phyloP scores from a whole-genome alignment of 2,888 invertebrate species.

The Schizaphis graminum region DNA sequence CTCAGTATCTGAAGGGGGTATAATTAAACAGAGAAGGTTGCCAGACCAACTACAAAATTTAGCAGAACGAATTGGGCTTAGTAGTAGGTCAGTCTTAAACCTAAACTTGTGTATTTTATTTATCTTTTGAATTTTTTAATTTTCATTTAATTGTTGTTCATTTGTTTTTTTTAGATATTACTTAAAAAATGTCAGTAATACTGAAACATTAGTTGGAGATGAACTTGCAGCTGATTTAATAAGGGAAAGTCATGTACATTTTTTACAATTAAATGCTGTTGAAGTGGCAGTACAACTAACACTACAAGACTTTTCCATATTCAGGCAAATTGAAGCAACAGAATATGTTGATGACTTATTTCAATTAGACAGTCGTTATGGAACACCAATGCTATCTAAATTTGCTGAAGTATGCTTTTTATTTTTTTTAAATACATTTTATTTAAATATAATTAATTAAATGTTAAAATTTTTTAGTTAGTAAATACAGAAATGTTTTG shows the following conservation, averaged over 20 bases:
- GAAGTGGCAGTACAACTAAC: constrained; percentile 97
- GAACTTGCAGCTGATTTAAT: constrained; percentile 94
- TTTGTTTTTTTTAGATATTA: constrained; percentile 82
- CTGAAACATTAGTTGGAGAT: constrained; percentile 96
- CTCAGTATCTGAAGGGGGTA: constrained; percentile 93
- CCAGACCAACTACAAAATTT: constrained; percentile 96
- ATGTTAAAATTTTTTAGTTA: constrained; percentile 72
- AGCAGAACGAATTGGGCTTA: constrained; percentile 91
- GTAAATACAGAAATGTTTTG: constrained; percentile 99
- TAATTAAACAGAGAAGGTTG: constrained; percentile 94
- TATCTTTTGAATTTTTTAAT: neutral
- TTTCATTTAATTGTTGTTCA: constrained; percentile 3
- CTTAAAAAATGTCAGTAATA: constrained; percentile 93
- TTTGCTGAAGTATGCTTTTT: constrained; percentile 80
- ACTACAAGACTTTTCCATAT: constrained; percentile 93
- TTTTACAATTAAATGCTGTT: constrained; percentile 93
- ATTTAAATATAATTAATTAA: neutral
- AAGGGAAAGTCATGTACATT: constrained; percentile 92
- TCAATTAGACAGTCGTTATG: constrained; percentile 88
- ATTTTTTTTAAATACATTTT: neutral
- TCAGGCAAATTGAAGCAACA: constrained; percentile 95
- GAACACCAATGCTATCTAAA: constrained; percentile 91
- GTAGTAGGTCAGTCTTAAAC: constrained; percentile 72
- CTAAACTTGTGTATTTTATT: neutral
- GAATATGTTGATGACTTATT: constrained; percentile 97